Conservation (phyloP, 2,888 invertebrate species). For the Scelioninae gen. 1 region DNA sequence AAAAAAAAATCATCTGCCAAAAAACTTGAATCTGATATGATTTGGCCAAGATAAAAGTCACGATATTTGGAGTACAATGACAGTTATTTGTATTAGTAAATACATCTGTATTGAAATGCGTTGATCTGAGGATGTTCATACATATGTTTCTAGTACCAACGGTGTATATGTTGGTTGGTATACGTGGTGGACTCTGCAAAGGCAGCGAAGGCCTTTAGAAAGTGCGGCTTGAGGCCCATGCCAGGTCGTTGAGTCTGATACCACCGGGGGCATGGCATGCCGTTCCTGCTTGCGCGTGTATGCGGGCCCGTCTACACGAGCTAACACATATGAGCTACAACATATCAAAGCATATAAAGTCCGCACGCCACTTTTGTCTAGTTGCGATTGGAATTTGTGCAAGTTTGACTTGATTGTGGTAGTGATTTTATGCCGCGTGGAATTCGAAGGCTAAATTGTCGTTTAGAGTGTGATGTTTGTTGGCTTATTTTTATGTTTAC, state of each 20-base stretch:
- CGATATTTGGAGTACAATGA: not conserved
- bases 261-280: slow-evolving; percentile 75
- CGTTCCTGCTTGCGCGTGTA: slow-evolving; percentile 64
- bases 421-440: slow-evolving; percentile 45
- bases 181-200: too few species aligned
- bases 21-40: too few species aligned
- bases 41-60: not conserved
- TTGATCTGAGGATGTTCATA: too few species aligned
- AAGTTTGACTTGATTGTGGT: slow-evolving; percentile 44
- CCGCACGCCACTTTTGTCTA: slow-evolving; percentile 65
- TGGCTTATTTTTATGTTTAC: slow-evolving; percentile 27
- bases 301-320: slow-evolving; percentile 60
- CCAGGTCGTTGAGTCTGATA: slow-evolving; percentile 79
- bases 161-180: too few species aligned
- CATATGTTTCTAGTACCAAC: too few species aligned
- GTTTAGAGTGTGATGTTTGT: slow-evolving; percentile 29
- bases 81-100: not conserved
- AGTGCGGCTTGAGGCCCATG: slow-evolving; percentile 78
- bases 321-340: slow-evolving; percentile 54
- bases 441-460: slow-evolving; percentile 57
- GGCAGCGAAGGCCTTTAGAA: slow-evolving; percentile 82
- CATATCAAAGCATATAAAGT: slow-evolving; percentile 64
- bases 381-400: slow-evolving; percentile 64
- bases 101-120: slow-evolving; percentile 9
- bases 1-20: too few species aligned